phyloP scores from a whole-genome alignment of 2,113 vertebrate species.

The Oncorhynchus nerka region DNA sequence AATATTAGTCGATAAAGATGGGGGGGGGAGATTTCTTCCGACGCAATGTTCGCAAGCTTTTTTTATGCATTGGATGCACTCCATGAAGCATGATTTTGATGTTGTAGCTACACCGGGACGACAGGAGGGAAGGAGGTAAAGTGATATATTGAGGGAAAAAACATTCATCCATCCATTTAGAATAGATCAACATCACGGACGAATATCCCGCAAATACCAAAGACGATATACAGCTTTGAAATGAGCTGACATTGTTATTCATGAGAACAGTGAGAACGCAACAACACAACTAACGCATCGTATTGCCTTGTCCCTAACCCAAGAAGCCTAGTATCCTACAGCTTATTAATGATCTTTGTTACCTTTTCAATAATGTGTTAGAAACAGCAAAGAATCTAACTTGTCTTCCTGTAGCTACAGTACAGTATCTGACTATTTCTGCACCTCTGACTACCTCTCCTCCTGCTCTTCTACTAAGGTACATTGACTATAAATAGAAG shows the following conservation, averaged over 20 bases:
- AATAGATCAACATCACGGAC: constrained; percentile 36
- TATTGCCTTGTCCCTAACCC: constrained; percentile 14
- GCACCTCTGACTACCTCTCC: no score
- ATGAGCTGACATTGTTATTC: constrained; percentile 47
- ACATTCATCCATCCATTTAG: constrained; percentile 24
- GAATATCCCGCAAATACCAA: constrained; percentile 17
- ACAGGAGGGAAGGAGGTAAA: not conserved
- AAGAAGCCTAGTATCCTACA: not conserved
- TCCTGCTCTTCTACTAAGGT: not conserved
- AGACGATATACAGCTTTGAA: not conserved
- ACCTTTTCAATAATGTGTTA: no score
- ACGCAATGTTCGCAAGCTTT: no score
- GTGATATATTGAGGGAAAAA: constrained; percentile 9
- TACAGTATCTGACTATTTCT: no score
- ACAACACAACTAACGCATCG: not conserved
- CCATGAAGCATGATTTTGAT: constrained; percentile 4
- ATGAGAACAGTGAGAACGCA: constrained; percentile 21
- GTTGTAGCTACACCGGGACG: not conserved
- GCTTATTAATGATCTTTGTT: no score
- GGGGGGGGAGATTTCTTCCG: no score
- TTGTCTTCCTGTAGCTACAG: no score
- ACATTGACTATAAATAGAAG: constrained; percentile 56
- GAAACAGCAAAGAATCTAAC: no score
- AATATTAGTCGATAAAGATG: no score
- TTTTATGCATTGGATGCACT: not conserved